Conservation (phyloP, 2,113 vertebrate genomes). For the Australoheros scitulus region DNA sequence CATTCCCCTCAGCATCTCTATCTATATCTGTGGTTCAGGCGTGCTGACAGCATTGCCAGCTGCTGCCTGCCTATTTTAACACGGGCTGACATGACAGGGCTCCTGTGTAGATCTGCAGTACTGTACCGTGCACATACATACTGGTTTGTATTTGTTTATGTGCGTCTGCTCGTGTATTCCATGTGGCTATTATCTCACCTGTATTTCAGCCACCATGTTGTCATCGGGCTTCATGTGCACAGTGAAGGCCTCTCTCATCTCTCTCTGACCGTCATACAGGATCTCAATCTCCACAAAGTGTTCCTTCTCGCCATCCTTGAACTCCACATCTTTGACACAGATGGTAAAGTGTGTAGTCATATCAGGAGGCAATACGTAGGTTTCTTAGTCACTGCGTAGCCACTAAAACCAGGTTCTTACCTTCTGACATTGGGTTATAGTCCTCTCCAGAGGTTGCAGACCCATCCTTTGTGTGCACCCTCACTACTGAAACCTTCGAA, state of each 20-base stretch:
- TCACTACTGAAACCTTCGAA: conserved; percentile 85
- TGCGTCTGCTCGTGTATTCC: not conserved
- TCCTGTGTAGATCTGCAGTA: conserved; percentile 44
- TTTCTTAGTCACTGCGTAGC: not conserved
- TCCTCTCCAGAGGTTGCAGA: conserved; percentile 88
- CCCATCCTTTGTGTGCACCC: conserved; percentile 88
- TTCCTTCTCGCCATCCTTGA: conserved; percentile 84
- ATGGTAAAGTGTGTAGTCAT: conserved; percentile 6
- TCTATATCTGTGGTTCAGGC: conserved; percentile 70
- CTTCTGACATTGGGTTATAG: conserved; percentile 87
- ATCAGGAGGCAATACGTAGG: not conserved
- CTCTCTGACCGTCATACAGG: conserved; percentile 84
- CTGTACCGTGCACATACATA: conserved; percentile 17
- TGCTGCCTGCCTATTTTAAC: conserved; percentile 81
- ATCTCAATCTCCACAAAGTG: conserved; percentile 86
- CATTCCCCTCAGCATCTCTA: conserved; percentile 74
- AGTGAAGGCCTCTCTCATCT: conserved; percentile 87
- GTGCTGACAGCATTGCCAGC: conserved; percentile 81
- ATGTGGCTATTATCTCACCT: conserved; percentile 75
- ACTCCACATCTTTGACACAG: conserved; percentile 80
- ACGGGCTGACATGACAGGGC: conserved; percentile 54
- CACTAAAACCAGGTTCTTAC: conserved; percentile 58
- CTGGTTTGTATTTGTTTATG: conserved; percentile 29
- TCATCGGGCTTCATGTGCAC: conserved; percentile 88
- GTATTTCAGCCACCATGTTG: conserved; percentile 87